Evolutionary conservation across 1,140 invertebrate genomes (phyloP).

Genomic region (Drosophila tropicalis): DNA sequence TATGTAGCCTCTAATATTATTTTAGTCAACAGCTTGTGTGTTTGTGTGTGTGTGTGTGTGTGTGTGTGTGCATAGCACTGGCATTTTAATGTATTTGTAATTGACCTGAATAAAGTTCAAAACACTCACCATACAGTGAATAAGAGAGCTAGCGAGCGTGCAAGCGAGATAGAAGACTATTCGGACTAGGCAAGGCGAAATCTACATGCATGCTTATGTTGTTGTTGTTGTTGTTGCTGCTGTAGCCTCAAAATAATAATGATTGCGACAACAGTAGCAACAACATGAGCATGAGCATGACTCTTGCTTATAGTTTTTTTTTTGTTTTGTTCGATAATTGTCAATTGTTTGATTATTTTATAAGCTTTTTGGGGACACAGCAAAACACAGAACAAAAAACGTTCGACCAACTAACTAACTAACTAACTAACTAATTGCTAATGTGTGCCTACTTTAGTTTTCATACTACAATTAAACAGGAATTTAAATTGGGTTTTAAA

Average conservation of each 20-base stretch:
- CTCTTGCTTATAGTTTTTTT: constrained; percentile 43
- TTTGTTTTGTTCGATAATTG: constrained; percentile 60
- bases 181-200: constrained; percentile 71
- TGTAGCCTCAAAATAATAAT: constrained; percentile 79
- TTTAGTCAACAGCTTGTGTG: constrained; percentile 71
- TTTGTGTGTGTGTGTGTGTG: constrained; percentile 26
- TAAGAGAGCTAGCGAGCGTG: constrained; percentile 17
- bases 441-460: no score
- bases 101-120: constrained; percentile 83
- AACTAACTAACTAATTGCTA: constrained; percentile 48
- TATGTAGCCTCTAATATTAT: constrained; percentile 78
- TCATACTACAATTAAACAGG: no score
- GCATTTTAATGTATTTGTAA: constrained; percentile 83
- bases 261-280: constrained; percentile 75
- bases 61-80: constrained; percentile 64
- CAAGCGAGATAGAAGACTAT: neutral
- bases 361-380: constrained; percentile 48
- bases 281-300: constrained; percentile 34
- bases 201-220: constrained; percentile 65
- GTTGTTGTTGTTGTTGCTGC: constrained; percentile 15
- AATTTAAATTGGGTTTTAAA: no score
- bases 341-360: constrained; percentile 76
- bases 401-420: constrained; percentile 29
- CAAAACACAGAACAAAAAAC: neutral
- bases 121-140: constrained; percentile 68